Base-by-base conservation (phyloP, 2,113 vertebrate genomes). In the Bettongia penicillata region DNA sequence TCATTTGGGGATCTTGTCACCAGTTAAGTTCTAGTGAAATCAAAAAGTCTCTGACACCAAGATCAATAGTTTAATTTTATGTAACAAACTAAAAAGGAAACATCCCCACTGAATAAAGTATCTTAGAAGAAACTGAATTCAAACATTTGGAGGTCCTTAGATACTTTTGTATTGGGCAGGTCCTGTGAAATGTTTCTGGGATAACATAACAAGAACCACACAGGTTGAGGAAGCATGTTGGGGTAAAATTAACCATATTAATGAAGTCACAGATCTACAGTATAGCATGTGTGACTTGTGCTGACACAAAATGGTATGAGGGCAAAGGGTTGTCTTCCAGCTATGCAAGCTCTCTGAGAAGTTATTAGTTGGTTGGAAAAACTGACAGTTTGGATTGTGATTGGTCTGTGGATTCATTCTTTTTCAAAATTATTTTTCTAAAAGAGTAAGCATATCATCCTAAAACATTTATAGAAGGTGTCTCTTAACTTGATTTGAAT, bases 401-500 rank as follows among this genome's bases (percentile, higher is more conserved):
- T 2, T 2, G 12, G 28, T 31, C 9, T 2, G 0, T 52, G 5
- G n/a, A 31, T 3, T 84, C 68, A 23, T 84, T 84, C n/a, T 84
- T 84, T 84, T 84, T 84, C 19, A 84, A 84, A 77, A 1, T 48
- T 8, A 1, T 43, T 37, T 91, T 37, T n/a, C 28, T 10, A 28
- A n/a, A 26, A 22, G 22, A 84, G 9, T 84, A 84, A 48, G 7
- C 5, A 5, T 3, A 26, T 43, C 37, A 26, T 43, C 37, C 11
- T 37, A 10, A 11, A 3, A 12, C 1, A 5, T 26, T 11, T 49
- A 7, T 26, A 7, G 51, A 25, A 0, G 6, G 49, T 10, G 4
- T 48, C 0, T 49, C 37, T 48, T n/a, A 1, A 0, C 14, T 24
- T 53, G 14, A 22, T 0, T 0, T 0, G 48, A 43, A 37, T 1